Evolutionary conservation across 2,113 vertebrate species (phyloP).

Genomic region (Pristiophorus japonicus): DNA sequence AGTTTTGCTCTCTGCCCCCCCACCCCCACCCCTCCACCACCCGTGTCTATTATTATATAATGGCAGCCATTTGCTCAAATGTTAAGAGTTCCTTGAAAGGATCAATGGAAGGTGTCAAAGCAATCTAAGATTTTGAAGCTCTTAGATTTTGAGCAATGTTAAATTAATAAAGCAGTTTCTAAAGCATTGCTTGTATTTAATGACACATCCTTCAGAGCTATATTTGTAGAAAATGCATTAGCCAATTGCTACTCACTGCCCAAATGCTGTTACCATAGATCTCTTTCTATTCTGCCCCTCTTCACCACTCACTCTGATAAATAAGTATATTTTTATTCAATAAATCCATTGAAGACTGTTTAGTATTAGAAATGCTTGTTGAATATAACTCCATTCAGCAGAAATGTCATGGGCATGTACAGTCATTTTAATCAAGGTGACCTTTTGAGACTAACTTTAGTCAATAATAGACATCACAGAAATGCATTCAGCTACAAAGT

Average conservation of each 20-base stretch:
- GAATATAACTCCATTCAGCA: background rate
- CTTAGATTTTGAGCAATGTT: background rate
- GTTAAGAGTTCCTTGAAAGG: no score
- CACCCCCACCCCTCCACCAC: background rate
- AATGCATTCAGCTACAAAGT: background rate
- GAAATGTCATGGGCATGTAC: background rate
- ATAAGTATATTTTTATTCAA: background rate
- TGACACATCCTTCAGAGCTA: background rate
- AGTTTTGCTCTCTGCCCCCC: background rate
- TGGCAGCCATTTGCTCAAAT: background rate
- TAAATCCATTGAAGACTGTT: background rate
- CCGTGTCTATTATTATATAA: background rate
- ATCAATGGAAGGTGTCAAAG: no score
- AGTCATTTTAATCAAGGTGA: conserved; percentile 11
- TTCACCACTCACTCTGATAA: background rate
- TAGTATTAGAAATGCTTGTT: background rate
- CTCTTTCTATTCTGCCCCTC: background rate
- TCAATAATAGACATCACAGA: background rate
- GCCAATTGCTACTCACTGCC: background rate
- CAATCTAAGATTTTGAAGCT: background rate
- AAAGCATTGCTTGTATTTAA: background rate
- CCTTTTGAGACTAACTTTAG: background rate
- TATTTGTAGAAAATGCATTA: background rate
- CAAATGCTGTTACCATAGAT: background rate
- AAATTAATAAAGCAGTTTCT: background rate